Evolutionary conservation across 2,113 vertebrate genomes (phyloP).

Genomic region (Pitta sordida): DNA sequence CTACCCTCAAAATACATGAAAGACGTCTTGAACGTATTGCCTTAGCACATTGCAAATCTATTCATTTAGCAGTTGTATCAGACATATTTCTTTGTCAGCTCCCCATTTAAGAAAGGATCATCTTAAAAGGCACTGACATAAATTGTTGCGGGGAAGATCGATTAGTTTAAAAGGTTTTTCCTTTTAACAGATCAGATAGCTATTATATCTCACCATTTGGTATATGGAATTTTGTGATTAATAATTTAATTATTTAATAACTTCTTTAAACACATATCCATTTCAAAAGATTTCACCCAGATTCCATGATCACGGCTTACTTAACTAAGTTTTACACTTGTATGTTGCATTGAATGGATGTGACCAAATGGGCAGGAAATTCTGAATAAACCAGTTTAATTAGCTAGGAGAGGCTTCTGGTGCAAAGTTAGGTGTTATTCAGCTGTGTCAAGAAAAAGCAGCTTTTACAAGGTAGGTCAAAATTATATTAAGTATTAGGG

Average conservation of each 20-base stretch:
- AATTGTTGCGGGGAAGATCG: slow-evolving; percentile 61
- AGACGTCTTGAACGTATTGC: slow-evolving; percentile 56
- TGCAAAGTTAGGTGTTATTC: not conserved
- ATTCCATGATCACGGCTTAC: not conserved
- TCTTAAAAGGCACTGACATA: slow-evolving; percentile 72
- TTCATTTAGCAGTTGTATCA: slow-evolving; percentile 43
- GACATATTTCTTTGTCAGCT: slow-evolving; percentile 69
- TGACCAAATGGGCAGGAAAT: not conserved
- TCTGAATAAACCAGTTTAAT: not conserved
- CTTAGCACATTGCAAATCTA: slow-evolving; percentile 50
- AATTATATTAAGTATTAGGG: not conserved
- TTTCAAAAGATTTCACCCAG: not conserved
- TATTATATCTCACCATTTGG: slow-evolving; percentile 63
- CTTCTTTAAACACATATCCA: slow-evolving; percentile 31
- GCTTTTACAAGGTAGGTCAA: not conserved
- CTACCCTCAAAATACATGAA: slow-evolving; percentile 39
- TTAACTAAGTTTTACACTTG: not conserved
- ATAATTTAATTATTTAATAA: slow-evolving; percentile 54
- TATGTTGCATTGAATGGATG: not conserved
- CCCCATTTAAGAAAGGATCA: slow-evolving; percentile 64
- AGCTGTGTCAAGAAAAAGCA: not conserved
- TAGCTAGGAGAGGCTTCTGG: not conserved
- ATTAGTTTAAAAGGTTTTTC: slow-evolving; percentile 74
- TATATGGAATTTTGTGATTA: slow-evolving; percentile 50
- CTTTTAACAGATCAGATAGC: slow-evolving; percentile 71